These are phyloP conservation scores for Apotomis turbidana DNA, from an alignment of 2,888 invertebrate genomes.

Conservation along the genomic window DNA sequence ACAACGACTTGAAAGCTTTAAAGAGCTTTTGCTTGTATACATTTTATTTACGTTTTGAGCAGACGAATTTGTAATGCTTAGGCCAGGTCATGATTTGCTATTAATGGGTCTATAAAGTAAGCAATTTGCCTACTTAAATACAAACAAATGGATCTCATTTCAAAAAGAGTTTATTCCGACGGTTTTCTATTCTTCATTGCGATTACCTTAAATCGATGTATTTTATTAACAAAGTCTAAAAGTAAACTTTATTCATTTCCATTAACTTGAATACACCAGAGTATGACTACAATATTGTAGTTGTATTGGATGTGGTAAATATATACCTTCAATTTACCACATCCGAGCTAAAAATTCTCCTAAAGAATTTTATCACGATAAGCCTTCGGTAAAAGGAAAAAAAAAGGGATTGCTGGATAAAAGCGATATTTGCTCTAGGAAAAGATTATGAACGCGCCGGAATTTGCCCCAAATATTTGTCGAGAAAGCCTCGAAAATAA, in stretches of 20 bases:
- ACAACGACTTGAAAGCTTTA: neutral
- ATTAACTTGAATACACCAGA: slow-evolving; percentile 14
- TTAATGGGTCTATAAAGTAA: neutral
- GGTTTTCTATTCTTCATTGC: too few species aligned
- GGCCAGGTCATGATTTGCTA: neutral
- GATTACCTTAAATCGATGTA: too few species aligned
- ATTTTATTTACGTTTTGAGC: neutral
- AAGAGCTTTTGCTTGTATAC: neutral
- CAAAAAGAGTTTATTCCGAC: neutral
- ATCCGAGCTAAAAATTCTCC: slow-evolving; percentile 11
- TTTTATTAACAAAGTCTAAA: too few species aligned
- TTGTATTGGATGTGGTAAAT: too few species aligned
- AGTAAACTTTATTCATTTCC: slow-evolving; percentile 1
- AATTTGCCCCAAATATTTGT: slow-evolving; percentile 34
- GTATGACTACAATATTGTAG: slow-evolving; percentile 12
- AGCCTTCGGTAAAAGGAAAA: slow-evolving; percentile 19
- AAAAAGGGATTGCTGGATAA: slow-evolving; percentile 13
- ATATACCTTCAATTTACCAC: neutral
- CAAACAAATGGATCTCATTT: neutral
- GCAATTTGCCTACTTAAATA: neutral
- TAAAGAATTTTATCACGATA: slow-evolving; percentile 27
- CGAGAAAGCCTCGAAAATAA: slow-evolving; percentile 9
- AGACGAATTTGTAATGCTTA: slow-evolving; percentile 12
- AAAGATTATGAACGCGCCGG: slow-evolving; percentile 33
- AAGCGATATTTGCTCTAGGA: slow-evolving; percentile 29